Evolutionary conservation across 1,140 invertebrate genomes (phyloP), one percentile per base, ranked within the genome.

Genomic region (Sipha flava): DNA sequence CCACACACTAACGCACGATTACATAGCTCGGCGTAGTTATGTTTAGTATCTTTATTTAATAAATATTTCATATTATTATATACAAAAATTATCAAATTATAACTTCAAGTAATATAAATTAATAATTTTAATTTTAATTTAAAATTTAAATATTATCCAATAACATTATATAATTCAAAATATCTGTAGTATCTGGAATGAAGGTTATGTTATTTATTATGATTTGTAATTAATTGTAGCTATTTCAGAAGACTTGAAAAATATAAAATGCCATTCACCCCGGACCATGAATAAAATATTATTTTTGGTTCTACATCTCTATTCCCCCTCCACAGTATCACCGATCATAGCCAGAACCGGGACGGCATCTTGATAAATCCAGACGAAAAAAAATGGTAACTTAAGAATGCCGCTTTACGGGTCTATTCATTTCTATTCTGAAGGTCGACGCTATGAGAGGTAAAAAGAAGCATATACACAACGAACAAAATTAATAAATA

Each of bases 341-440:
- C 29, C n/a, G 12, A 52, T 9, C 49, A 29, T 23, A 45, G 12
- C 45, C n/a, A 3, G 18, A 37, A 54, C 31, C 72, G 18, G 47
- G 52, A 43, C 29, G 16, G 34, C 34, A 29, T 59, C 52, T 57
- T 29, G 52, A 54, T 59, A 43, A 31, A 43, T 54, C 5, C 73
- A 59, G 73, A 77, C 14, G 57, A 75, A 75, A 77, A 73, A 77
- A 77, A 75, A 75, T 40, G 52, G 34, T 57, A 77, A 77, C 73
- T 57, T 57, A 59, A 77, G 73, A 77, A 77, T 59, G 52, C 34
- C 52, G 52, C 52, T 40, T 37, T 59, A 77, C 73, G 73, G 73
- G 52, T 77, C 73, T 59, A 59, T 77, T 77, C 34, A 77, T 77
- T 54, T 16, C 52, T 10, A 43, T 43, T 43, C 23, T 59, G 52